Base-by-base conservation (phyloP, 2,113 vertebrate species). In the Phylloscopus trochilus region DNA sequence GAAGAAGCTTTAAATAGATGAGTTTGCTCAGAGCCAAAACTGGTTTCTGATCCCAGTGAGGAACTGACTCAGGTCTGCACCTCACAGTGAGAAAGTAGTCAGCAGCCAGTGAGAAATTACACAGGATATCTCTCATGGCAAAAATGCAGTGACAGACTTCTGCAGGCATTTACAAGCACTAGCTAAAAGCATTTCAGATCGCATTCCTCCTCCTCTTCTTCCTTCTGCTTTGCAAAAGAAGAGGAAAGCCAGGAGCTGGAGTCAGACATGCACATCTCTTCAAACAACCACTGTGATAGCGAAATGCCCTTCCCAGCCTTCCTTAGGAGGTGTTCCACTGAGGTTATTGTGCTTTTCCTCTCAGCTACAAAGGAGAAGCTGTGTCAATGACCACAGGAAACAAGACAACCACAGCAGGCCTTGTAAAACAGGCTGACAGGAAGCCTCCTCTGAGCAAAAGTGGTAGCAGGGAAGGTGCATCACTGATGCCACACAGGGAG, bases 251-350 rank as follows among this genome's bases (percentile, higher is more conserved):
- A 31, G 31, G 62, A 46, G 37, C 1, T 83, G 51, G 15, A 68
- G 53, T 43, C 41, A 64, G 43, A 62, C 49, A 19, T 1, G 2
- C 7, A 8, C 2, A 13, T 30, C 51, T 60, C 73, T 22, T 46
- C 8, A 1, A 51, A 30, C 27, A 43, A 7, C 24, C 21, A 27
- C 52, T 43, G 28, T 23, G 27, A 26, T 1, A 41, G 33, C 0
- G 33, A 64, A n/a, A 19, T 6, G 31, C 58, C 55, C 39, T 24
- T 31, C 21, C 1, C 2, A 21, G 70, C 58, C 75, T 37, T 21
- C 21, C 60, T 33, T 5, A 17, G 30, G 35, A 12, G 9, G 31
- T 4, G 5, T 46, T 24, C 11, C 2, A 1, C 28, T 37, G 67
- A 58, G 23, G 58, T 68, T 56, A 1, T 51, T 89, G 28, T 43